Conservation (phyloP, 2,797 vertebrate genomes). For the Otus scops region DNA sequence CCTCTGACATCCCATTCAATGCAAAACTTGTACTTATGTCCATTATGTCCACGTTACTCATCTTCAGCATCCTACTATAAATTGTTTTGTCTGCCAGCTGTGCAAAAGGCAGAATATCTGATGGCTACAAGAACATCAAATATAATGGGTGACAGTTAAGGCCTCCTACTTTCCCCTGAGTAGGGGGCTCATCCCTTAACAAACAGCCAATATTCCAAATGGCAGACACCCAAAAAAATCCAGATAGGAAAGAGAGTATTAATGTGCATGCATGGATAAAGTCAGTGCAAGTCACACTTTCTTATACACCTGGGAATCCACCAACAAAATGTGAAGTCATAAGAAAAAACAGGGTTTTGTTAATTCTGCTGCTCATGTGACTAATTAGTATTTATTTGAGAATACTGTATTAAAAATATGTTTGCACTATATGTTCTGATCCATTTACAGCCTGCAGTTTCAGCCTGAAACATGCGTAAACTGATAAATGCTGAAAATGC, state of each 20-base stretch:
- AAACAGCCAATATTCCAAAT: background rate
- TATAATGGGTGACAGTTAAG: background rate
- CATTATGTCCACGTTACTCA: background rate
- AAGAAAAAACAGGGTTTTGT: background rate
- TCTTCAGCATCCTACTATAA: background rate
- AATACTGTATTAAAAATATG: background rate
- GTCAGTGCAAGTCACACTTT: background rate
- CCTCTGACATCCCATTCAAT: background rate
- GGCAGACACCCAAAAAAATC: background rate
- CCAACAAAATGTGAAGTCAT: background rate
- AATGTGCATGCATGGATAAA: background rate
- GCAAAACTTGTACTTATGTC: background rate
- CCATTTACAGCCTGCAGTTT: background rate
- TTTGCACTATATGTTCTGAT: background rate
- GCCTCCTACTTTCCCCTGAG: background rate
- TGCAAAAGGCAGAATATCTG: background rate
- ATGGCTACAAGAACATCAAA: background rate
- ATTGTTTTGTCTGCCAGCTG: background rate
- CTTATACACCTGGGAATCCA: background rate
- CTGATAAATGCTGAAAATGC: background rate
- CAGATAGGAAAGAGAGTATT: background rate
- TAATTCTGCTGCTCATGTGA: background rate
- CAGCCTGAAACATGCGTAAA: background rate
- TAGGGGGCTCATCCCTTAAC: background rate
- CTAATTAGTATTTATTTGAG: background rate